Base-by-base conservation (phyloP, 2,888 invertebrate genomes). In the Sisyra nigra region DNA sequence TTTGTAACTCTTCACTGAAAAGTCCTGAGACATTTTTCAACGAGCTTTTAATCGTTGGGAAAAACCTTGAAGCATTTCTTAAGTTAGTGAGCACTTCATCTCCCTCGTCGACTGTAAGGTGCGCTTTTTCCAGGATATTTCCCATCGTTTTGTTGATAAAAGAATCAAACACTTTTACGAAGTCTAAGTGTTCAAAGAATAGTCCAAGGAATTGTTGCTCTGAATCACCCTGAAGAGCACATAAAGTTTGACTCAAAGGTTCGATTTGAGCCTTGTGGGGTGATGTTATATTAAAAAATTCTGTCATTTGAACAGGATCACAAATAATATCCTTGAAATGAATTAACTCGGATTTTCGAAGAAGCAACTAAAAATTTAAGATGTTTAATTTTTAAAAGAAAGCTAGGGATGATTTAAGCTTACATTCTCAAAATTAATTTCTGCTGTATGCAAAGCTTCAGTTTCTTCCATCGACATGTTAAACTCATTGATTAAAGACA, bases 91-190 rank as follows among this genome's bases (percentile, higher is more conserved):
- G 48, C 0, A 72, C 61, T 1, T 49, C 46, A 17, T 62, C 54
- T 0, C 72, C 72, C 39, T 69, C 66, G 0, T 56, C 51, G 36
- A 60, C 55, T 0, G 67, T 67, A 37, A 73, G 53, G 50, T 68
- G 63, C 0, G 73, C 68, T 0, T 71, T 65, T 0, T 54, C 46
- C 53, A 68, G 62, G 10, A 73, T 61, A 46, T 67, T 63, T 2
- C 58, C 55, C 0, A 72, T 59, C 3, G 71, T 59, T 1, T 57
- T 57, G 8, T 57, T 55, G 55, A 66, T 64, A 1, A 72, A 41
- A n/a, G 11, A 13, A 2, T 54, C 71, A 71, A 52, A 32, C 41
- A 44, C 40, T 57, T 57, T 30, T 55, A 52, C 10, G 58, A 31
- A 42, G 30, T 18, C 33, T 41, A 44, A 37, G 40, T 41, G 14